These are phyloP conservation scores for Aspidiotus destructor DNA, from an alignment of 2,888 invertebrate genomes.

Conservation along the genomic window DNA sequence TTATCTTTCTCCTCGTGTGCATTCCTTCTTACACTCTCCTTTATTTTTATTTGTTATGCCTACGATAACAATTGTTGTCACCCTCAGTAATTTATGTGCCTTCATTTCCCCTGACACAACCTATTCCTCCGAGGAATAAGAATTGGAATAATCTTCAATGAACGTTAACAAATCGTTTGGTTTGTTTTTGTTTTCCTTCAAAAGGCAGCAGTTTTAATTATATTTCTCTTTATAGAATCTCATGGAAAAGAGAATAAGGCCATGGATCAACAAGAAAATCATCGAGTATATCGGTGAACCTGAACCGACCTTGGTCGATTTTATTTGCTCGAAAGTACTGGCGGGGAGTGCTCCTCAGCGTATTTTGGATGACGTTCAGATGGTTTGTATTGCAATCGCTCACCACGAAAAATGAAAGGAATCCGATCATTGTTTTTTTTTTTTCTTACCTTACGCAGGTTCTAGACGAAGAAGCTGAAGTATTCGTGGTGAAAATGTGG, in stretches of 20 bases:
- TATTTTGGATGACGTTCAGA: conserved; percentile 95
- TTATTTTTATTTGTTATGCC: not conserved
- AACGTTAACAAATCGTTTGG: not conserved
- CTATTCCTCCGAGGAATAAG: not conserved
- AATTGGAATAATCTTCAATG: not conserved
- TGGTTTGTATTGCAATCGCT: conserved; percentile 54
- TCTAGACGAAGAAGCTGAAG: conserved; percentile 98
- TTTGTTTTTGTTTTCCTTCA: not conserved
- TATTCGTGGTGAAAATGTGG: conserved; percentile 99
- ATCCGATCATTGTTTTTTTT: not conserved
- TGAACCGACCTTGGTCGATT: conserved; percentile 95
- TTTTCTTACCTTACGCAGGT: conserved; percentile 54
- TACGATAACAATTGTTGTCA: not conserved
- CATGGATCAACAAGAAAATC: conserved; percentile 99
- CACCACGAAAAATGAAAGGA: too few species aligned
- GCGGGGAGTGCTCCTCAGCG: conserved; percentile 86
- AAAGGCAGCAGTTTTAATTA: conserved; percentile 6
- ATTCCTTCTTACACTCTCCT: too few species aligned
- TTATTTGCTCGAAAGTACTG: conserved; percentile 96
- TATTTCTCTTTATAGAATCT: conserved; percentile 46
- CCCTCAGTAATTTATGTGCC: not conserved
- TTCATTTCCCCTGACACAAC: conserved; percentile 7
- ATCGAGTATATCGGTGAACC: conserved; percentile 99
- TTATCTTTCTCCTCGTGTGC: too few species aligned
- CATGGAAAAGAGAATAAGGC: conserved; percentile 94